phyloP scores from a whole-genome alignment of 2,888 invertebrate genomes.

The Agrotis puta region DNA sequence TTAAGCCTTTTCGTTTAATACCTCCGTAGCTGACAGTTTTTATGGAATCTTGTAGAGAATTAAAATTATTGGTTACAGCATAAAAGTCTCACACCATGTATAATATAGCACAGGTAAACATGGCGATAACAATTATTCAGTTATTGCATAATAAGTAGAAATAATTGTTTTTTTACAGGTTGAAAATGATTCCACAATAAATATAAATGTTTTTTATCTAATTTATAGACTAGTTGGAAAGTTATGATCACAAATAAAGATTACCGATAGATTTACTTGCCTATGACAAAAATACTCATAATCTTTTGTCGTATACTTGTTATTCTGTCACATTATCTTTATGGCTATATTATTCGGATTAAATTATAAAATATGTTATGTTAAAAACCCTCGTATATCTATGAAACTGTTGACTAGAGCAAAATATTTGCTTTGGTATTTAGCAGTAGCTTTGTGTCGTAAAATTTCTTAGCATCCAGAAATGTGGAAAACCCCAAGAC shows the following conservation, averaged over 20 bases:
- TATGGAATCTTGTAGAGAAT: too few relatives aligned
- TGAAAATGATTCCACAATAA: background rate
- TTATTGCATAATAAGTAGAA: constrained; percentile 2
- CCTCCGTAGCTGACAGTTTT: too few relatives aligned
- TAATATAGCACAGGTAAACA: too few relatives aligned
- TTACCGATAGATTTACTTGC: constrained; percentile 17
- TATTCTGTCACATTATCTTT: constrained; percentile 41
- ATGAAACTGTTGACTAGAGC: constrained; percentile 4
- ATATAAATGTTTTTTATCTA: background rate
- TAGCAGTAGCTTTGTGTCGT: constrained; percentile 37
- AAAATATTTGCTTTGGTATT: constrained; percentile 50
- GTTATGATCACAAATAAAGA: constrained; percentile 23
- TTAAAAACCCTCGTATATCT: constrained; percentile 16
- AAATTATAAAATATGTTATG: constrained; percentile 28
- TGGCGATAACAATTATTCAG: background rate
- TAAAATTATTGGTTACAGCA: too few relatives aligned
- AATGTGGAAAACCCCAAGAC: constrained; percentile 22
- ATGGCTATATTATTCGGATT: constrained; percentile 34
- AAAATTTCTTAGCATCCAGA: constrained; percentile 3
- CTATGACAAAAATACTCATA: constrained; percentile 8
- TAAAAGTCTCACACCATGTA: too few relatives aligned
- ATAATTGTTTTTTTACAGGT: background rate
- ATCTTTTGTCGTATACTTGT: constrained; percentile 11
- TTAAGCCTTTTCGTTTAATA: too few relatives aligned
- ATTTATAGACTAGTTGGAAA: background rate